Conservation (phyloP, 2,797 vertebrate genomes). For the Tragopan temminckii region DNA sequence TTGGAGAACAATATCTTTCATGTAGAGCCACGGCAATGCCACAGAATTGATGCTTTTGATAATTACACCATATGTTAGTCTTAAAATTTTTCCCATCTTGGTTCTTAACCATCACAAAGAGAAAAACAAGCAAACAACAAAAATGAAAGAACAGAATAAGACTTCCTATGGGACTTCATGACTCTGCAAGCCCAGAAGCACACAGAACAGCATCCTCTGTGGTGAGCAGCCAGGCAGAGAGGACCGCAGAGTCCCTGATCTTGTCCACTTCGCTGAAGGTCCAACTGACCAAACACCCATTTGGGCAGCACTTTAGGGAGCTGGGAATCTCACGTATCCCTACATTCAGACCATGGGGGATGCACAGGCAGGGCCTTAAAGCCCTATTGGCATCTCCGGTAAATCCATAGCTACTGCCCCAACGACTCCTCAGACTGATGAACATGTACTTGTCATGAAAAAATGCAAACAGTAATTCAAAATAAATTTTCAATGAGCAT, state of each 20-base stretch:
- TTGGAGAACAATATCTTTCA: not conserved
- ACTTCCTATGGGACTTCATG: not conserved
- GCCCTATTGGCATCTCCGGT: not conserved
- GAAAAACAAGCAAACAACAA: not conserved
- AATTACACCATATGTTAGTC: accelerated
- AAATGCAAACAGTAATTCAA: not conserved
- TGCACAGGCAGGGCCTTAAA: accelerated
- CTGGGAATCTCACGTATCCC: accelerated
- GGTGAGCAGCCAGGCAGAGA: not conserved
- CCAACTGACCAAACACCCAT: accelerated
- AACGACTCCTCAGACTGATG: not conserved
- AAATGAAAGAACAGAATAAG: not conserved
- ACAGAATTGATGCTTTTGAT: not conserved
- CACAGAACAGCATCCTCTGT: not conserved
- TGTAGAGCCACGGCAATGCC: not conserved
- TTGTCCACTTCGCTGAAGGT: accelerated
- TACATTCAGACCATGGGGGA: accelerated
- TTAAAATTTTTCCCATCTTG: not conserved
- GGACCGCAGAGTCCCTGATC: not conserved
- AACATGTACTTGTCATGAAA: accelerated
- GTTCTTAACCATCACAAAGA: not conserved
- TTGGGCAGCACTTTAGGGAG: accelerated
- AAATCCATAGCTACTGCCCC: not conserved
- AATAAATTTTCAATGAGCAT: not conserved
- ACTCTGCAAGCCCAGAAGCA: not conserved